These are phyloP conservation scores for Acipenser transmontanus DNA, from an alignment of 2,797 vertebrate genomes.

Conservation along the genomic window DNA sequence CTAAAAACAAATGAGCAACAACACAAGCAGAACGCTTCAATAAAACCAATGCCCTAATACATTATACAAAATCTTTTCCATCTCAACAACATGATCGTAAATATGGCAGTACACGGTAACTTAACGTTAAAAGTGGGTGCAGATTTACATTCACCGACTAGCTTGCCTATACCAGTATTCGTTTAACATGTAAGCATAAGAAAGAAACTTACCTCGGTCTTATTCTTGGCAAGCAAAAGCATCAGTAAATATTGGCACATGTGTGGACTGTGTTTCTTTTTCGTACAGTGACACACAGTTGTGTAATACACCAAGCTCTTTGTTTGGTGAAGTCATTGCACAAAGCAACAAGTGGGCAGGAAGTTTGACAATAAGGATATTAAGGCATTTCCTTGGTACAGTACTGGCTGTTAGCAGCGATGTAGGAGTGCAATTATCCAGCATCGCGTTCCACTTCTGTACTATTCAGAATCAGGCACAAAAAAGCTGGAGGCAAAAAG, in stretches of 20 bases:
- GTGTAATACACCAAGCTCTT: neutral
- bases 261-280: constrained; percentile 10
- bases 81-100: too few relatives aligned
- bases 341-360: constrained; percentile 22
- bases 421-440: constrained; percentile 7
- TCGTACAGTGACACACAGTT: neutral
- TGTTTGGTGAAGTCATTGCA: constrained; percentile 8
- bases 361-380: constrained; percentile 25
- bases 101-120: too few relatives aligned
- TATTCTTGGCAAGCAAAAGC: neutral
- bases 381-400: constrained; percentile 33
- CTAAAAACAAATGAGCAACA: too few relatives aligned
- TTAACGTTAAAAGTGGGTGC: too few relatives aligned
- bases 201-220: neutral
- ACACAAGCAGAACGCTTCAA: too few relatives aligned
- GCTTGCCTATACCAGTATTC: neutral
- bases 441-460: too few relatives aligned
- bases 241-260: neutral
- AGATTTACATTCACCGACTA: neutral
- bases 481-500: too few relatives aligned
- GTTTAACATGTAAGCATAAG: neutral
- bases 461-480: too few relatives aligned
- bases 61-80: too few relatives aligned
- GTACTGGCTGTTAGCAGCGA: constrained; percentile 13
- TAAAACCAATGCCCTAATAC: too few relatives aligned